Evolutionary conservation across 2,888 invertebrate species (phyloP), one percentile per base, ranked within the genome.

Genomic region (Epinotia brunnichana): DNA sequence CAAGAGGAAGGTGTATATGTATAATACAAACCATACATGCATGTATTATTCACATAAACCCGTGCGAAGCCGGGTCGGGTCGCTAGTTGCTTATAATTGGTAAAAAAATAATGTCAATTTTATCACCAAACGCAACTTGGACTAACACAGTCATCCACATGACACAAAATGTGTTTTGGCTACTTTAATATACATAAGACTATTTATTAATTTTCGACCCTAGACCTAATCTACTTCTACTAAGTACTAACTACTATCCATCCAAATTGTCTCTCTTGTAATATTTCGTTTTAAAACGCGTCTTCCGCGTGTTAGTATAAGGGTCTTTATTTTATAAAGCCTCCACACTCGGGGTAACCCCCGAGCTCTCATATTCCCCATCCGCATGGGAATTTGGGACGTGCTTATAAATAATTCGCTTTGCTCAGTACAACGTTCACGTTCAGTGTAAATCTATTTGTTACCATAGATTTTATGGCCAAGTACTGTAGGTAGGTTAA

Each of bases 391-490:
- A 39, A 54, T 21, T 21, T 64, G 53, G 35, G 15, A n/a, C 35
- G 19, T 10, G 64, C 53, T 54, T 54, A 64, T 74, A 70, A 62
- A 64, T 73, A 75, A 80, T 81, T 87, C 81, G 85, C 87, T 90
- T 89, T 87, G 89, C 88, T 90, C 90, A 90, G 84, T 87, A 86
- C 85, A 85, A 81, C 81, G 82, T 86, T 85, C 80, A 83, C 82
- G 80, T 66, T 66, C 54, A 66, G 39, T 86, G 82, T 89, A 85
- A 83, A 84, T 87, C 83, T 88, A 85, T 89, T 88, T 87, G 92
- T 93, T 92, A 92, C 92, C 92, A 92, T 92, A 92, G 92, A 86
- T 82, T 82, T 83, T 90, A 92, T 86, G 91, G 92, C 90, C 89
- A 91, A 89, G 88, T 92, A 90, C 88, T 89, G 79, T 89, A 90